Base-by-base conservation (phyloP, 2,113 vertebrate species). In the Paralichthys olivaceus region DNA sequence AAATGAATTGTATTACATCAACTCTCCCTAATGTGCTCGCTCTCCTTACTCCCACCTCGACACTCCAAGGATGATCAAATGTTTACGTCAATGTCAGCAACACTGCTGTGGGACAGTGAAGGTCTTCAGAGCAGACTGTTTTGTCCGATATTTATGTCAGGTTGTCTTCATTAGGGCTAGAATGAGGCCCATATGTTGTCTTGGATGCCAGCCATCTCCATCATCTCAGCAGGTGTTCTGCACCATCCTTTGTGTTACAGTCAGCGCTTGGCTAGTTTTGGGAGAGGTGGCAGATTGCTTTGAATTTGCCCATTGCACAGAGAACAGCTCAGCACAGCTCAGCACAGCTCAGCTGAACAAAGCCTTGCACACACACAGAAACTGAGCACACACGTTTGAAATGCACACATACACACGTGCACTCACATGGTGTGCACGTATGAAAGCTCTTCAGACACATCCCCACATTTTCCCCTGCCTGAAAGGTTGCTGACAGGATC, bases 101-200 rank as follows among this genome's bases (percentile, higher is more conserved):
- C 68, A 9, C 67, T 62, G 75, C 32, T 22, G 74, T 14, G 75
- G 68, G 75, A 71, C 55, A 32, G 51, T 32, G 1, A 49, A 1
- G 65, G 80, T 78, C 78, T 81, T 77, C 11, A 5, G 81, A 73
- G 84, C 37, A 26, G 57, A 51, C 68, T 59, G 71, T 89, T 91
- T 90, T 84, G 88, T 90, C 79, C 74, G 32, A 84, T 86, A 84
- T 88, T 85, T 90, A 85, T 86, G 87, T 87, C 78, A 67, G 83
- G 82, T 86, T 90, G 87, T 93, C 91, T 91, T 91, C 77, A 91
- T 93, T 91, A 93, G 84, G 61, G 59, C 85, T 77, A 77, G 83
- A 88, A 89, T 69, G 57, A 83, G 83, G 83, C 77, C 86, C 92
- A 85, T 91, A 93, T 93, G 91, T 75, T 14, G 73, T 28, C 55